A percentile compares a stretch with the other conserved stretches of the same genome.
phyloP scores from a whole-genome alignment of 2,113 vertebrate genomes.

The Cottus gobio region DNA sequence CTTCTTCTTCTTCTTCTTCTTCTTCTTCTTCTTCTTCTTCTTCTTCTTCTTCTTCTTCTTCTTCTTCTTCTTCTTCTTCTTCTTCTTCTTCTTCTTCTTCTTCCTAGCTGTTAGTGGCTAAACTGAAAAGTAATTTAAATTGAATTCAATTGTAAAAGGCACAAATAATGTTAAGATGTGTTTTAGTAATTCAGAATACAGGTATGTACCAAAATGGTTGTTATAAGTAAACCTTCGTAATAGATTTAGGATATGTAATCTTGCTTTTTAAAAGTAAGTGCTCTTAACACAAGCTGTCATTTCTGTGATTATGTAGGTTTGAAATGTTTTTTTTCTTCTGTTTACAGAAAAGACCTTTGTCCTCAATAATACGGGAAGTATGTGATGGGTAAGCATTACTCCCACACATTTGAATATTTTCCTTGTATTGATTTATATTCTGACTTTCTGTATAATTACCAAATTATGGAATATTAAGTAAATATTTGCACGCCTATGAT shows the following conservation, averaged over 20 bases:
- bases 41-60: background rate
- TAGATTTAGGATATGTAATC: background rate
- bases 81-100: background rate
- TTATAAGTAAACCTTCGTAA: background rate
- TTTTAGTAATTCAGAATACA: background rate
- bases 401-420: background rate
- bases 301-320: background rate
- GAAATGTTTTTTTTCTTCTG: conserved; percentile 20
- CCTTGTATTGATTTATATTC: background rate
- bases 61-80: background rate
- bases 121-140: background rate
- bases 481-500: background rate
- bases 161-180: conserved; percentile 1
- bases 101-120: background rate
- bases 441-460: background rate
- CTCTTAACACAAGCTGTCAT: background rate
- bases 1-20: background rate
- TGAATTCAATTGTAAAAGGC: background rate
- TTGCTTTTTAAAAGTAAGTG: background rate
- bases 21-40: background rate
- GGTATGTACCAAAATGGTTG: background rate
- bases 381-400: conserved; percentile 92
- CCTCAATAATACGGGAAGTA: conserved; percentile 96
- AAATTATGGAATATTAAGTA: background rate
- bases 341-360: conserved; percentile 94